Evolutionary conservation across 2,113 vertebrate species (phyloP).

Genomic region (Crypturellus undulatus): DNA sequence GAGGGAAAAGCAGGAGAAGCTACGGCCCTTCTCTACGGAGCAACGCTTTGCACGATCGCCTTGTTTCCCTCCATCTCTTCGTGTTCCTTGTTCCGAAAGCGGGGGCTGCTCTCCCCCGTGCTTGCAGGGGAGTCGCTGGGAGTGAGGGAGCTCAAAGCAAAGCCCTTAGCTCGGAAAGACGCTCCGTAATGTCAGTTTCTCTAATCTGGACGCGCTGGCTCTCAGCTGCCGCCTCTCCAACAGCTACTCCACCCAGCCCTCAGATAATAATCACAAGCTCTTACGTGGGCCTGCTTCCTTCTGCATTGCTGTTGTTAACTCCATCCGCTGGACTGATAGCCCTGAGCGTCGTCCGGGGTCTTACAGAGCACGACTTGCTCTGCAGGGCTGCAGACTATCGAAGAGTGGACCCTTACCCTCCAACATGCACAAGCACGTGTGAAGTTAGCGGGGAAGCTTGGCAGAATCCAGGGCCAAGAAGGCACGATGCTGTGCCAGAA

Average conservation of each 20-base stretch:
- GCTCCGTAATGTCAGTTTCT: conserved; percentile 59
- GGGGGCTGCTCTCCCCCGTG: not conserved
- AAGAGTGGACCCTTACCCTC: not conserved
- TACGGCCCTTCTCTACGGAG: not conserved
- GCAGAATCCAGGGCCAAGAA: not conserved
- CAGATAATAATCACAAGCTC: conserved; percentile 69
- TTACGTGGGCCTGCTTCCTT: conserved; percentile 42
- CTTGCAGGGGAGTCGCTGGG: conserved; percentile 12
- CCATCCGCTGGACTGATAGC: conserved; percentile 32
- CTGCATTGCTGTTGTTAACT: conserved; percentile 70
- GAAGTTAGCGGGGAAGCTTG: not conserved
- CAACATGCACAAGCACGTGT: accelerated
- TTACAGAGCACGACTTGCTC: not conserved
- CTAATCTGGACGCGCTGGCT: not conserved
- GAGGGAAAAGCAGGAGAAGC: not conserved
- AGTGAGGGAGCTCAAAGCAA: conserved; percentile 24
- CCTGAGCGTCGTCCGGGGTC: not conserved
- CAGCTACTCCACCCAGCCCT: conserved; percentile 69
- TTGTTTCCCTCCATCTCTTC: no score
- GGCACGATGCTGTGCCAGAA: accelerated
- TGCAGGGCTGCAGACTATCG: not conserved
- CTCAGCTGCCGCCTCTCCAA: conserved; percentile 65
- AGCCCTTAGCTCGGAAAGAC: not conserved
- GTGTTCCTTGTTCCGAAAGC: conserved; percentile 21
- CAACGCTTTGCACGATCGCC: not conserved